Base-by-base conservation (phyloP, 2,113 vertebrate genomes). In the Boulengeromyrus knoepffleri region DNA sequence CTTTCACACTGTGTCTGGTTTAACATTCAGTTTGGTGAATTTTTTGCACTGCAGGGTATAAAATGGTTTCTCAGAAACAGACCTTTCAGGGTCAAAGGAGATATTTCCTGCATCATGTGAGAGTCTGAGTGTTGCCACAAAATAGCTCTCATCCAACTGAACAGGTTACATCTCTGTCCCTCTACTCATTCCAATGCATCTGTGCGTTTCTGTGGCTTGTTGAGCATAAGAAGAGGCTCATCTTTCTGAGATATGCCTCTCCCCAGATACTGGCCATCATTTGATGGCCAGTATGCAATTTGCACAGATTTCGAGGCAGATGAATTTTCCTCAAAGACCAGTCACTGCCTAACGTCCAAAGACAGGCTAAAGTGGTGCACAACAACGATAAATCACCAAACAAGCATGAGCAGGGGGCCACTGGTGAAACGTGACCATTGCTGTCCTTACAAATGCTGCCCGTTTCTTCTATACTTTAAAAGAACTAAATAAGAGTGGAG, bases 141-240 rank as follows among this genome's bases (percentile, higher is more conserved):
- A 90, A 90, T 93, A 92, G 92, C 92, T 91, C 90, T 74, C 88
- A 58, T 92, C 88, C 89, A 89, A 90, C 74, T 90, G 90, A 94
- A 90, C 92, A 92, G 86, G 89, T 89, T 56, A 21, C 89, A 91
- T 77, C 88, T 90, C 84, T 84, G 77, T 47, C 90, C 89, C 91
- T 56, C 94, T 94, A 93, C 92, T 94, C 92, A 93, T 93, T 93
- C 90, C 91, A 91, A 84, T 91, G 92, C 89, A 88, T 91, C 31
- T 42, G 15, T 80, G 36, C n/a, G 93, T 92, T 56, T 85, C 42
- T n/a, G 58, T 74, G 88, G 92, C 92, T 90, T 90, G 90, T 88
- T 88, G 90, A 92, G 58, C 53, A 50, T 87, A 31, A 86, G 58
- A 87, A 56, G 53, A 87, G 2, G 70, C 13, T 66, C 56, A 36